These are phyloP conservation scores for Ommatoiulus sabulosus DNA, from an alignment of 2,888 invertebrate genomes.

Conservation along the genomic window DNA sequence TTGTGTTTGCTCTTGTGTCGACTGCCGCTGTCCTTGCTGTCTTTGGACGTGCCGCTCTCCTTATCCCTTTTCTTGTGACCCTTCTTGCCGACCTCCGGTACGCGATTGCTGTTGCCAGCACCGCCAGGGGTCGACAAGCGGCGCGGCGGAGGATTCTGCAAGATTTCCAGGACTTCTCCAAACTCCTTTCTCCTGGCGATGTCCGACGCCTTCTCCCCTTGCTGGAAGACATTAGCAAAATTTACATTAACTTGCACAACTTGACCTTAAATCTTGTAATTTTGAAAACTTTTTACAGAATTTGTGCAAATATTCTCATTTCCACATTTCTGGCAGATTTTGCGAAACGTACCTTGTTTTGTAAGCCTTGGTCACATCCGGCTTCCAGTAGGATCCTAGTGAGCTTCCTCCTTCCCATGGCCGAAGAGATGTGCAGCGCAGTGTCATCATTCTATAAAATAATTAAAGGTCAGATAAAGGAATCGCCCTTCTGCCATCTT, in stretches of 20 bases:
- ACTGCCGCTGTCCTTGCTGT: slow-evolving; percentile 66
- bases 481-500: too few relatives aligned
- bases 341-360: slow-evolving; percentile 75
- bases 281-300: neutral
- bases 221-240: slow-evolving; percentile 68
- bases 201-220: slow-evolving; percentile 88
- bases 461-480: neutral
- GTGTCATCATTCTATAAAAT: slow-evolving; percentile 85
- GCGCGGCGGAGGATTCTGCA: slow-evolving; percentile 71
- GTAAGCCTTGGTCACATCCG: slow-evolving; percentile 78
- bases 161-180: slow-evolving; percentile 83
- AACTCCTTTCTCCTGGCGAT: slow-evolving; percentile 90
- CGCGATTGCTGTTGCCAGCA: neutral
- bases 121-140: neutral
- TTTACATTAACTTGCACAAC: too few relatives aligned
- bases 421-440: slow-evolving; percentile 91
- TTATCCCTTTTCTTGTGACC: slow-evolving; percentile 65
- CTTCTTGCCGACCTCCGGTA: slow-evolving; percentile 65
- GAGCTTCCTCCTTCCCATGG: slow-evolving; percentile 91
- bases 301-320: too few relatives aligned
- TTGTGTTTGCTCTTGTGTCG: slow-evolving; percentile 69
- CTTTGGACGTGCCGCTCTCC: slow-evolving; percentile 68
- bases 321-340: slow-evolving; percentile 29
- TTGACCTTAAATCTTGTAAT: too few relatives aligned
- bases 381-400: slow-evolving; percentile 91